Conservation (phyloP, 2,888 invertebrate species). For the Margaritifera margaritifera region DNA sequence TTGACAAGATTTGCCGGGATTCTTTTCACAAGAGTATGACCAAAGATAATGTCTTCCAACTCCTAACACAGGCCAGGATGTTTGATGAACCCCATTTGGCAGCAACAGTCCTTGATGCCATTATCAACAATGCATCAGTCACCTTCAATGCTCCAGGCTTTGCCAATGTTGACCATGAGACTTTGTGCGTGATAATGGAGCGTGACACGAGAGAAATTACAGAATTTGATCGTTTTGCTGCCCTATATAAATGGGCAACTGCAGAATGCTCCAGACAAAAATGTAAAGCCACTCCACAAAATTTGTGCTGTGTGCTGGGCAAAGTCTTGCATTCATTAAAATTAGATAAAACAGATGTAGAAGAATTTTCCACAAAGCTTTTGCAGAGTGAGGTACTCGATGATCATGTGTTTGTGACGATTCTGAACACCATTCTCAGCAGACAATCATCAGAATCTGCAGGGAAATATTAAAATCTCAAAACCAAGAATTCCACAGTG, state of each 20-base stretch:
- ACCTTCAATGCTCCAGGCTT: conserved; percentile 85
- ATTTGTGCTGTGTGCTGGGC: conserved; percentile 82
- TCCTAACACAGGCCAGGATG: conserved; percentile 83
- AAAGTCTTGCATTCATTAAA: conserved; percentile 82
- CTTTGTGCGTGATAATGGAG: conserved; percentile 83
- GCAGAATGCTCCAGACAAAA: conserved; percentile 81
- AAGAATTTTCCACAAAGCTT: conserved; percentile 84
- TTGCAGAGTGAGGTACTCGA: conserved; percentile 81
- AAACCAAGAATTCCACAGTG: too few relatives aligned
- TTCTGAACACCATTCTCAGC: too few relatives aligned
- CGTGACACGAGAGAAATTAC: conserved; percentile 85
- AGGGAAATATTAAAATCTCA: too few relatives aligned
- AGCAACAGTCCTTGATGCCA: conserved; percentile 85
- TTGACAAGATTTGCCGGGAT: conserved; percentile 88
- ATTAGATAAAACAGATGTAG: conserved; percentile 88
- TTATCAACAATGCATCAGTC: conserved; percentile 87
- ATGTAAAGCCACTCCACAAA: conserved; percentile 79
- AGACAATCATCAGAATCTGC: too few relatives aligned
- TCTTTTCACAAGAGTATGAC: conserved; percentile 83
- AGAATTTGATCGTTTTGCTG: conserved; percentile 84
- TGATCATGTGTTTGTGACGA: conserved; percentile 83
- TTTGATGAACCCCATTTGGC: conserved; percentile 89
- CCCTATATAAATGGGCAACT: conserved; percentile 71
- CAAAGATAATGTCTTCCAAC: conserved; percentile 87
- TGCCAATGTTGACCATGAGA: conserved; percentile 86